A percentile compares a stretch with the other conserved stretches of the same genome.
Conservation (phyloP, 2,113 vertebrate genomes). For the Syngnathoides biaculeatus region DNA sequence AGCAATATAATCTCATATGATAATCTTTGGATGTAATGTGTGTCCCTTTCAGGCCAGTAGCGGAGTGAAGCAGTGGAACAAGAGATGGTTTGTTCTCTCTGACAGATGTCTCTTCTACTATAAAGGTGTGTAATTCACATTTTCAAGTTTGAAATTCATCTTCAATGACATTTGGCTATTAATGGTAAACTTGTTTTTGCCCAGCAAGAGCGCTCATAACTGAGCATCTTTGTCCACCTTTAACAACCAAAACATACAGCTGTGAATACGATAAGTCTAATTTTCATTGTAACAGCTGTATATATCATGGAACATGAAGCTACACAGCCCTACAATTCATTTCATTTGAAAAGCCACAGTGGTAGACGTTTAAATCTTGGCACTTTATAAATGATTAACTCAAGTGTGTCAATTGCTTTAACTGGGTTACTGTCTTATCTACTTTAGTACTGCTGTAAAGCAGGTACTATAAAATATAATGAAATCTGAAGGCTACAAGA, state of each 20-base stretch:
- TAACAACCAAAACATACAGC: neutral
- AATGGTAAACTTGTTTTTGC: too few relatives aligned
- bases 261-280: neutral
- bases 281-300: neutral
- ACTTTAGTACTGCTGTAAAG: neutral
- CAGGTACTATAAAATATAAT: neutral
- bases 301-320: neutral
- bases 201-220: neutral
- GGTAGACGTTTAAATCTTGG: neutral
- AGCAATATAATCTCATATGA: neutral
- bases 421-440: neutral
- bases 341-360: neutral
- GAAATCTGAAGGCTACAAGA: neutral
- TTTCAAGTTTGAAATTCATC: neutral
- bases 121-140: constrained; percentile 77
- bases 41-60: constrained; percentile 82
- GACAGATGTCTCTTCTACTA: constrained; percentile 97
- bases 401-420: neutral
- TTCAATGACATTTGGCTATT: neutral
- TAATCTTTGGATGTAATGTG: constrained; percentile 4
- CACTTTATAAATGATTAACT: neutral
- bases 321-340: neutral
- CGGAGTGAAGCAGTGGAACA: constrained; percentile 95
- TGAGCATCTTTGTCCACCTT: neutral
- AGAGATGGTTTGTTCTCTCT: constrained; percentile 92